phyloP scores from a whole-genome alignment of 2,113 vertebrate genomes.

The Ceratotherium simum region DNA sequence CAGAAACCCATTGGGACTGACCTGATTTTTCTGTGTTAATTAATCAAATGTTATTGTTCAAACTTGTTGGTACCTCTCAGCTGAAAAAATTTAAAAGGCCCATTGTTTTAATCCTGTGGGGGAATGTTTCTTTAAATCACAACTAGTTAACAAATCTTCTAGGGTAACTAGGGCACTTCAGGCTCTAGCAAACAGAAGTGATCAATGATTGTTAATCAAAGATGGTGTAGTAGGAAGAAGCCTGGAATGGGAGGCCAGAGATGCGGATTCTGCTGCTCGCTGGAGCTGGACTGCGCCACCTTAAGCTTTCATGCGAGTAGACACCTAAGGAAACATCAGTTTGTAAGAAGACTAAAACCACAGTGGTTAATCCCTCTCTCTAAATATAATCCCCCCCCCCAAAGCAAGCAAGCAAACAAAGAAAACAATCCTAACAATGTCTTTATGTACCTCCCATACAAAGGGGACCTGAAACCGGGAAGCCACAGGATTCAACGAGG shows the following conservation, averaged over 20 bases:
- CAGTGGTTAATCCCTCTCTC: not conserved
- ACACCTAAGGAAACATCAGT: constrained; percentile 35
- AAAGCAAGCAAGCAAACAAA: not conserved
- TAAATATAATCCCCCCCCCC: constrained; percentile 43
- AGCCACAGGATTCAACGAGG: not conserved
- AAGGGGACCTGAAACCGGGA: constrained; percentile 14
- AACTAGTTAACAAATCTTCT: not conserved
- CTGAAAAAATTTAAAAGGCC: not conserved
- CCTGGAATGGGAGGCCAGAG: not conserved
- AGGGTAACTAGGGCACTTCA: not conserved
- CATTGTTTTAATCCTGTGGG: constrained; percentile 21
- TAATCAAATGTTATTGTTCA: constrained; percentile 30
- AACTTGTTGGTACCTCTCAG: not conserved
- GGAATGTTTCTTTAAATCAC: not conserved
- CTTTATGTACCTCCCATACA: not conserved
- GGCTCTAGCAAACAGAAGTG: not conserved
- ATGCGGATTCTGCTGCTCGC: not conserved
- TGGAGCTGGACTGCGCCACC: not conserved
- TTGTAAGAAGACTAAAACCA: constrained; percentile 66
- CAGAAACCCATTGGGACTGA: not conserved
- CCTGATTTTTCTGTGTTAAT: constrained; percentile 23
- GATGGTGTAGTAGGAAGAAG: not conserved
- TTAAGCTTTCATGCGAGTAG: not conserved
- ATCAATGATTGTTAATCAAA: not conserved
- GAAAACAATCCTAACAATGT: not conserved